A percentile compares a stretch with the other conserved stretches of the same genome.
Evolutionary conservation across 53 echinoderm and acorn worm species (phyloP).

Genomic region (Actinopyga echinites): DNA sequence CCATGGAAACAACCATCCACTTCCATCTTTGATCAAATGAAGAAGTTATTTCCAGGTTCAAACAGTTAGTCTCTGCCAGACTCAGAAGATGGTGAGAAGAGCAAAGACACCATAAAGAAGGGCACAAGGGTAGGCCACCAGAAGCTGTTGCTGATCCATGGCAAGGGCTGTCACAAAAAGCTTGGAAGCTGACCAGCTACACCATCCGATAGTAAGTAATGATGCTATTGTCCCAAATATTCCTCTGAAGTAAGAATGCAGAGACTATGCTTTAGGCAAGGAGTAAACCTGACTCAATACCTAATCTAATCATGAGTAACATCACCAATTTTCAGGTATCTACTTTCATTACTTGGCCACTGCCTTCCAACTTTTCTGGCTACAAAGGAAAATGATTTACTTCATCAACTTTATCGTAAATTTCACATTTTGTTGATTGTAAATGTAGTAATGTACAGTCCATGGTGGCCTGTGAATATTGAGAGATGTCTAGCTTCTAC

Average conservation of each 20-base stretch:
- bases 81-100: constrained; percentile 85
- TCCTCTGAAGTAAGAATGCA: constrained; percentile 62
- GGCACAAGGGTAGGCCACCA: constrained; percentile 98
- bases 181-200: constrained; percentile 96
- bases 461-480: too few relatives aligned
- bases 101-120: constrained; percentile 99
- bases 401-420: too few relatives aligned
- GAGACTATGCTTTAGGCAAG: constrained; percentile 8
- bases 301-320: background rate
- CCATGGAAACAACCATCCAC: too few relatives aligned
- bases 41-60: too few relatives aligned
- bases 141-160: constrained; percentile 94
- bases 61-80: background rate
- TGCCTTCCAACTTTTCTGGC: too few relatives aligned
- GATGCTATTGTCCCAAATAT: constrained; percentile 85
- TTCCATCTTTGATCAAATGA: too few relatives aligned
- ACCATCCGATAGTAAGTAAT: constrained; percentile 92
- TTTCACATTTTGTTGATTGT: too few relatives aligned
- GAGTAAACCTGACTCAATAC: background rate
- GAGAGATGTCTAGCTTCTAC: too few relatives aligned
- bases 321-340: too few relatives aligned
- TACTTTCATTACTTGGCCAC: too few relatives aligned
- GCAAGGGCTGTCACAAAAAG: constrained; percentile 95
- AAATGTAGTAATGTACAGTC: too few relatives aligned
- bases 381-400: too few relatives aligned